Percentiles rank a stretch among this genome's conserved stretches.
Conservation (phyloP, 2,797 vertebrate genomes). For the Cirrhinus molitorella region DNA sequence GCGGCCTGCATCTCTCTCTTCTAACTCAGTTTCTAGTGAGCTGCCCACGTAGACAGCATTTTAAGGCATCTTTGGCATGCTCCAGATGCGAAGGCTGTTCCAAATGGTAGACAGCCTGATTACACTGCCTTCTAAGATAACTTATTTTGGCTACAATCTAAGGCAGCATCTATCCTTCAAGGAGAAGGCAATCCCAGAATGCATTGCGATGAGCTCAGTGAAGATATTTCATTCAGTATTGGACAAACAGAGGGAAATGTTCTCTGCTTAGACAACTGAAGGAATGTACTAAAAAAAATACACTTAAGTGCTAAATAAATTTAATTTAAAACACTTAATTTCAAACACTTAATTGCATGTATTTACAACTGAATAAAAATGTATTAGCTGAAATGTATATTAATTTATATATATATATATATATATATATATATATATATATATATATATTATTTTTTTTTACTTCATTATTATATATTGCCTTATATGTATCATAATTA, state of each 20-base stretch:
- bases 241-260: neutral
- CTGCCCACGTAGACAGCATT: neutral
- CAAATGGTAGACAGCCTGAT: neutral
- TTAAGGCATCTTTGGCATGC: neutral
- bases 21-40: neutral
- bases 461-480: no score
- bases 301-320: no score
- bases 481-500: neutral
- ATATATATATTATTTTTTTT: no score
- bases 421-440: no score
- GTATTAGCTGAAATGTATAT: neutral
- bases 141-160: neutral
- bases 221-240: slow-evolving; percentile 6
- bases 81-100: neutral
- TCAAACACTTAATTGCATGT: no score
- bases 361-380: neutral
- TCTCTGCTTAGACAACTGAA: neutral
- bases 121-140: neutral
- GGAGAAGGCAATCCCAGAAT: neutral
- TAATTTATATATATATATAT: neutral
- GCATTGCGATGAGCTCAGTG: neutral
- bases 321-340: neutral
- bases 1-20: neutral
- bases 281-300: neutral
- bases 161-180: neutral